Evolutionary conservation across 1,140 invertebrate species (phyloP), one percentile per base, ranked within the genome.

Genomic region (Calliopsis andreniformis): DNA sequence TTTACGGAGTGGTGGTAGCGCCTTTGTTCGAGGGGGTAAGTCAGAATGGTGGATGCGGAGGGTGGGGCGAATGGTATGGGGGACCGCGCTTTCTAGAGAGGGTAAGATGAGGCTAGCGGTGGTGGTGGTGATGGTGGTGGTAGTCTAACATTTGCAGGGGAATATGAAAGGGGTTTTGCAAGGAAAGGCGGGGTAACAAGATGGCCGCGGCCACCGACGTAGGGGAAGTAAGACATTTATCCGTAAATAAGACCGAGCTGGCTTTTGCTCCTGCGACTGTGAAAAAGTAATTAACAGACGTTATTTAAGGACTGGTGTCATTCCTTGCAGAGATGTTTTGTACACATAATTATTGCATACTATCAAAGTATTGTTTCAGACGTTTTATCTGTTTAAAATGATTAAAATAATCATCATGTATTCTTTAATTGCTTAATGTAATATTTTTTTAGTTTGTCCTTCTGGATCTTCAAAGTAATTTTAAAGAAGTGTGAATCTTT

Each of bases 141-240:
- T 73, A 83, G 84, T 86, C 85, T 86, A 86, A 86, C 85, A 80
- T 86, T 79, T 64, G 82, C 71, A 78, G 83, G 77, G 87, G 78
- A 85, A 86, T 82, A 76, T 75, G 79, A 66, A 70, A 84, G 87
- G 82, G 79, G 78, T 58, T 79, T 81, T 70, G 71, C 84, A 86
- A 87, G 86, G 82, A 86, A 86, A 84, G 86, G 87, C 85, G 85
- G 87, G 88, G 84, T 88, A 87, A 86, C 88, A 89, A 88, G 85
- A 89, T 89, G 88, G 88, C 88, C 82, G 88, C 88, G 80, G 66
- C 67, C 58, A 64, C 73, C 73, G 53, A 82, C 83, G 80, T 80
- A 89, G 86, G 85, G 84, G 88, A 88, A 85, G 85, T 89, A 89
- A 89, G 87, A 89, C 85, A 87, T 87, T 87, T 80, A 83, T 82